Evolutionary conservation across 2,888 invertebrate species (phyloP), one percentile per base, ranked within the genome.

Genomic region (Hyles lineata): DNA sequence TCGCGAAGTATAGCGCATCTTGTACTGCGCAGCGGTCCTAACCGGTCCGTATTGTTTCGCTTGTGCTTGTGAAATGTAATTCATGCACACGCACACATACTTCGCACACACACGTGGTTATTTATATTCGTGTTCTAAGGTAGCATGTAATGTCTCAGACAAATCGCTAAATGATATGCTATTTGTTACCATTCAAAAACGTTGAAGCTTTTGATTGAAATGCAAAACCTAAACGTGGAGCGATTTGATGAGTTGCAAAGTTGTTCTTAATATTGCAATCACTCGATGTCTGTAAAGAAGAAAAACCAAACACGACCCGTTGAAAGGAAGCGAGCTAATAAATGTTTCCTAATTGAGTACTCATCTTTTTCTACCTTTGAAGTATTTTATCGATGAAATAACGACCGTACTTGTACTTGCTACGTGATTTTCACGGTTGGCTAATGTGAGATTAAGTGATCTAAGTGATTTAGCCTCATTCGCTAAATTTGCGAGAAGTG

Each of bases 81-180:
- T 88, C 87, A 87, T 87, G 87, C 87, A 84, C 88, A 85, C 86
- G 87, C 85, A 88, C 87, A 87, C 80, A 87, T 84, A 84, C 85
- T 86, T 84, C 75, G 69, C 71, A 76, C 73, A 74, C 25, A 43
- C 80, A 79, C 35, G 43, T 23, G 17, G 81, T 85, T 90, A 89
- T 89, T 90, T 91, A 90, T 90, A 90, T 89, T 88, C 85, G 85
- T 87, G 84, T 84, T 84, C 82, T 83, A 89, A 90, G 90, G 91
- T 90, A 90, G 87, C 88, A 86, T 90, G 90, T 89, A 74, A 63
- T 72, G 15, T 70, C 72, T 74, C 74, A 75, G 60, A 76, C 74
- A 76, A 75, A 74, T 74, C 23, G 50, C 21, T 67, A 43, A 67
- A 50, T 63, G n/a, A 63, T 63, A 62, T 50, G 63, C 43, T 67